Percentiles rank a stretch among this genome's conserved stretches.
Evolutionary conservation across 1,140 invertebrate genomes (phyloP).

Genomic region (Adoxophyes honmai): DNA sequence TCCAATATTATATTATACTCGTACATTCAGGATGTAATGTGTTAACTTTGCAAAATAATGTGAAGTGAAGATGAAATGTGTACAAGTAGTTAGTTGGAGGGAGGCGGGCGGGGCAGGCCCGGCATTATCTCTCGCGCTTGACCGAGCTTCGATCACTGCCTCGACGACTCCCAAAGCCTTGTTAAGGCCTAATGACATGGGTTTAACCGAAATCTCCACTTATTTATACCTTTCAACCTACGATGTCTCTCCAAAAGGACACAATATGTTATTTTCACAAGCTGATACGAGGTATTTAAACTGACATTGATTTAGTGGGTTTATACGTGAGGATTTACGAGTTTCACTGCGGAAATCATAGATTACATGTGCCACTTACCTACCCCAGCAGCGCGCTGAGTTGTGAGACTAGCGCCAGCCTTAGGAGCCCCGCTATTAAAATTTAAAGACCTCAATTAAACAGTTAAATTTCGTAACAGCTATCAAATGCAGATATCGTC

Average conservation of each 20-base stretch:
- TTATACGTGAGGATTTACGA: background rate
- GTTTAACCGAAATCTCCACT: slow-evolving; percentile 50
- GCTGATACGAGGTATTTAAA: slow-evolving; percentile 1
- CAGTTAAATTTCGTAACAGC: slow-evolving; percentile 14
- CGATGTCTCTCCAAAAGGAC: slow-evolving; percentile 19
- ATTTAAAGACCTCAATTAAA: background rate
- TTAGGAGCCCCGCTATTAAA: background rate
- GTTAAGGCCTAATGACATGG: slow-evolving; percentile 64
- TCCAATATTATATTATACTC: too few species aligned
- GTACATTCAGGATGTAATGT: background rate
- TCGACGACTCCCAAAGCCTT: slow-evolving; percentile 57
- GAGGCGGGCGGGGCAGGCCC: slow-evolving; percentile 22
- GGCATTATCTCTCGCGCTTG: slow-evolving; percentile 67
- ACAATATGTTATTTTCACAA: slow-evolving; percentile 5
- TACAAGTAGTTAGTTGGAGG: slow-evolving; percentile 24
- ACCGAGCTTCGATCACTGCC: slow-evolving; percentile 61
- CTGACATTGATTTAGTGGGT: slow-evolving; percentile 8
- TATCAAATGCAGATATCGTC: slow-evolving; percentile 28
- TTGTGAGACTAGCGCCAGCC: background rate
- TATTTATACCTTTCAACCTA: slow-evolving; percentile 42
- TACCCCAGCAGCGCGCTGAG: background rate
- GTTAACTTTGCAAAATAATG: background rate
- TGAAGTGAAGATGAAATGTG: background rate
- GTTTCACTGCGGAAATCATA: slow-evolving; percentile 1
- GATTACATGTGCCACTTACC: background rate